A percentile compares a stretch with the other conserved stretches of the same genome.
phyloP scores from a whole-genome alignment of 1,140 invertebrate genomes.

The Wiebesia pumilae region DNA sequence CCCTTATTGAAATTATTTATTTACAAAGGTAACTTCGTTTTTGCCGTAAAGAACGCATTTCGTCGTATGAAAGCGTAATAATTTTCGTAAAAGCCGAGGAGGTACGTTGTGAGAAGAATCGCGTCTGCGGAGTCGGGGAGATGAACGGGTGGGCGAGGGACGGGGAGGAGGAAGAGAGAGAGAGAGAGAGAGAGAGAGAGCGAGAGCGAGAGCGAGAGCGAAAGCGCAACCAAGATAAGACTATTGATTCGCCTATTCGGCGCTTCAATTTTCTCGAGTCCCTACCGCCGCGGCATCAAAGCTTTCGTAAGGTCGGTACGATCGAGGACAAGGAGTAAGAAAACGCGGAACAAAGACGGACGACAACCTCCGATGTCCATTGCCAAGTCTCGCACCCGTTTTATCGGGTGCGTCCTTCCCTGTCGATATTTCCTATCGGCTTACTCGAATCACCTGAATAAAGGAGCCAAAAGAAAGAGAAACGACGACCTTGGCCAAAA shows the following conservation, averaged over 20 bases:
- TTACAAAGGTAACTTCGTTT: not conserved
- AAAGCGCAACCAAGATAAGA: slow-evolving; percentile 21
- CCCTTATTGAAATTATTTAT: not conserved
- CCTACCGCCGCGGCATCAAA: too few relatives aligned
- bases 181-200: not conserved
- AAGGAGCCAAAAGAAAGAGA: not conserved
- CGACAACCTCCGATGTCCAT: not conserved
- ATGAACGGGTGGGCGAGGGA: too few relatives aligned
- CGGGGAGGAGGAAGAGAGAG: too few relatives aligned
- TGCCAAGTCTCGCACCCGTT: not conserved
- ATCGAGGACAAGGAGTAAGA: not conserved
- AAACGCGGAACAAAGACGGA: not conserved
- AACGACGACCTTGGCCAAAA: slow-evolving; percentile 30
- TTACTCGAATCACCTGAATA: not conserved
- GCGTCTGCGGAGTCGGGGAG: not conserved
- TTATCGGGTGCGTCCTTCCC: too few relatives aligned
- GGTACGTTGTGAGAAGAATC: not conserved
- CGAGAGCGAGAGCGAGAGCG: not conserved
- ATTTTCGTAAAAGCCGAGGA: not conserved
- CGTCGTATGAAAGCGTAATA: not conserved
- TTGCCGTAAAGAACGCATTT: not conserved
- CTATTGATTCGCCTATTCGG: slow-evolving; percentile 49
- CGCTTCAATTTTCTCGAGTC: slow-evolving; percentile 17
- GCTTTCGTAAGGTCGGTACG: too few relatives aligned
- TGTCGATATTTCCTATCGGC: not conserved